These are phyloP conservation scores for Sinelater perroti DNA, from an alignment of 2,888 invertebrate genomes.

Conservation along the genomic window DNA sequence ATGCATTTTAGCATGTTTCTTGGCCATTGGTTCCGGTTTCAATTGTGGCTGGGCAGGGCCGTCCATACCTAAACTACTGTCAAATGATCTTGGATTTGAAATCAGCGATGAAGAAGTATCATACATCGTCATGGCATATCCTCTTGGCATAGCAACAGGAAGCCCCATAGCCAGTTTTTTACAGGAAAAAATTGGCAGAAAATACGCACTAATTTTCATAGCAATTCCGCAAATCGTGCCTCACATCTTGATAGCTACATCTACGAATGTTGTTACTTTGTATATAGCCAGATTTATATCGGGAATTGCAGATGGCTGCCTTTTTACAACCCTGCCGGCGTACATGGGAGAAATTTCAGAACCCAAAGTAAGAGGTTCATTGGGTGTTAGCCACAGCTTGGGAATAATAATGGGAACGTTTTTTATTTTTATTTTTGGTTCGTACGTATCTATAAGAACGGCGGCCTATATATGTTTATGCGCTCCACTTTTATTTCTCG, in stretches of 20 bases:
- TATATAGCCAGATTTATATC: slow-evolving; percentile 37
- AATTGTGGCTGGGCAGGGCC: slow-evolving; percentile 45
- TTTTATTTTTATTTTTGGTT: slow-evolving; percentile 48
- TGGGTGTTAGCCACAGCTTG: slow-evolving; percentile 40
- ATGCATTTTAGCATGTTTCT: slow-evolving; percentile 37
- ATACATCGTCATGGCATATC: slow-evolving; percentile 41
- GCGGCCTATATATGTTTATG: slow-evolving; percentile 36
- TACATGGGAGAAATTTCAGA: slow-evolving; percentile 45
- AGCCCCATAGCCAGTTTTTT: slow-evolving; percentile 41
- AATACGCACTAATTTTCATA: slow-evolving; percentile 45
- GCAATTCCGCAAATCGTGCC: slow-evolving; percentile 49
- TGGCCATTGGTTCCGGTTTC: slow-evolving; percentile 37
- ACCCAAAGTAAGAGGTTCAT: slow-evolving; percentile 42
- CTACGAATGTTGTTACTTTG: slow-evolving; percentile 15
- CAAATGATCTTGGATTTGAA: slow-evolving; percentile 31
- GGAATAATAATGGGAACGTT: slow-evolving; percentile 29
- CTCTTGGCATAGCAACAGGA: slow-evolving; percentile 36
- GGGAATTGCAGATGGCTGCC: slow-evolving; percentile 43
- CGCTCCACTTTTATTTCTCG: slow-evolving; percentile 43
- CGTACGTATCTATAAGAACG: slow-evolving; percentile 16
- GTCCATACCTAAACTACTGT: slow-evolving; percentile 35
- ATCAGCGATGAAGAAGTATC: slow-evolving; percentile 40
- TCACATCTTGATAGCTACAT: slow-evolving; percentile 46
- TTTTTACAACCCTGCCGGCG: slow-evolving; percentile 43
- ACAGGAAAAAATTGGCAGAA: slow-evolving; percentile 51